phyloP scores from a whole-genome alignment of 2,113 vertebrate species.

The Seriola aureovittata region DNA sequence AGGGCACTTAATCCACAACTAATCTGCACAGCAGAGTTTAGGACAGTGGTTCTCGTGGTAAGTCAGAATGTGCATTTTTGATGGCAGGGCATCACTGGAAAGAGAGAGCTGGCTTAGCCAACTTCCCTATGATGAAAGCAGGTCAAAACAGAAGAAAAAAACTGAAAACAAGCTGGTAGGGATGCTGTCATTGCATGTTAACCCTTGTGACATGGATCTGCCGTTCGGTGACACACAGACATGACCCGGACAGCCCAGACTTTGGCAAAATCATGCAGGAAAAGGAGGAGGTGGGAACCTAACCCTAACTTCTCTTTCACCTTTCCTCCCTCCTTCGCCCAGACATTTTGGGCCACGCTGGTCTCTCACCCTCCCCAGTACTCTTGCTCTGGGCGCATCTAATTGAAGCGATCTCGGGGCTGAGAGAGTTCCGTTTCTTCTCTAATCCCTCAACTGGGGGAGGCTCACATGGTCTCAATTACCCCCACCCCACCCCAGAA shows the following conservation, averaged over 20 bases:
- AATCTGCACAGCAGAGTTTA: not conserved
- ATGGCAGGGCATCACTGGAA: not conserved
- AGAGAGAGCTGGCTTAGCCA: not conserved
- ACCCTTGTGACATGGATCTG: slow-evolving; percentile 82
- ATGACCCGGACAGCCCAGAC: slow-evolving; percentile 81
- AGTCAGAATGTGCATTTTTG: not conserved
- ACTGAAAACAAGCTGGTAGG: not conserved
- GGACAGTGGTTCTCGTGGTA: not conserved
- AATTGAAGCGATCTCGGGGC: slow-evolving; percentile 97
- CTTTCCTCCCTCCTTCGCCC: slow-evolving; percentile 54
- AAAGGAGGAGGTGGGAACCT: slow-evolving; percentile 80
- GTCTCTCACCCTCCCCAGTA: slow-evolving; percentile 83
- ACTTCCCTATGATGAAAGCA: not conserved
- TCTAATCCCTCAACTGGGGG: slow-evolving; percentile 92
- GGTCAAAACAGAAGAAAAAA: not conserved
- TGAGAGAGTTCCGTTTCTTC: slow-evolving; percentile 96
- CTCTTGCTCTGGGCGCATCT: slow-evolving; percentile 95
- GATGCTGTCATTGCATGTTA: slow-evolving; percentile 20
- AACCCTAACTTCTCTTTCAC: slow-evolving; percentile 84
- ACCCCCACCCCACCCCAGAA: slow-evolving; percentile 91
- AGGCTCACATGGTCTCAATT: slow-evolving; percentile 99
- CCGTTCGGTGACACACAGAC: slow-evolving; percentile 71
- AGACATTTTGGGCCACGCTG: slow-evolving; percentile 49
- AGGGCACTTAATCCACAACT: not conserved
- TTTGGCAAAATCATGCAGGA: slow-evolving; percentile 58